Conservation (phyloP, 2,888 invertebrate genomes). For the Drosophila fungiperda region DNA sequence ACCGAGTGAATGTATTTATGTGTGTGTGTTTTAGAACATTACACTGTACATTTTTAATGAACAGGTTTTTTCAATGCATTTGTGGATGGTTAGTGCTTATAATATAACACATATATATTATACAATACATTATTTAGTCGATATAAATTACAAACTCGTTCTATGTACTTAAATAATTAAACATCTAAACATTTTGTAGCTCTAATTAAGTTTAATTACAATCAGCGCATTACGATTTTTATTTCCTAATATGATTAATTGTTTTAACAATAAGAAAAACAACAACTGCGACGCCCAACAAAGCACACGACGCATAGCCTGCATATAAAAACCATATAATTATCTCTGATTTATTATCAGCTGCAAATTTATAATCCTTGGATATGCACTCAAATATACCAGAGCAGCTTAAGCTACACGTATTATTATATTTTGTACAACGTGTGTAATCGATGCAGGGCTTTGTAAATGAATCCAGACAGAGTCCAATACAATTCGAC, state of each 20-base stretch:
- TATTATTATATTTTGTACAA: constrained; percentile 5
- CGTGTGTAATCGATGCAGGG: constrained; percentile 31
- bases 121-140: background rate
- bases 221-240: background rate
- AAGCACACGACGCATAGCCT: background rate
- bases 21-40: constrained; percentile 3
- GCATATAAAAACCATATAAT: constrained; percentile 1
- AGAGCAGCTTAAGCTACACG: constrained; percentile 25
- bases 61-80: background rate
- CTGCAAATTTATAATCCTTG: background rate
- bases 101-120: background rate
- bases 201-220: background rate
- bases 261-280: background rate
- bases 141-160: background rate
- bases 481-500: constrained; percentile 24
- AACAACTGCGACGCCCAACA: background rate
- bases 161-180: background rate
- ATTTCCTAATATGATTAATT: background rate
- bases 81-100: background rate
- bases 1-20: background rate
- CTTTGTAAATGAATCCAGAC: constrained; percentile 20
- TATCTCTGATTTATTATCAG: background rate
- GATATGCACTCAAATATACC: constrained; percentile 25
- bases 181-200: background rate
- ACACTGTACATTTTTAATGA: constrained; percentile 18